Evolutionary conservation across 2,888 invertebrate genomes (phyloP).

Genomic region (Hyppa rectilinea): DNA sequence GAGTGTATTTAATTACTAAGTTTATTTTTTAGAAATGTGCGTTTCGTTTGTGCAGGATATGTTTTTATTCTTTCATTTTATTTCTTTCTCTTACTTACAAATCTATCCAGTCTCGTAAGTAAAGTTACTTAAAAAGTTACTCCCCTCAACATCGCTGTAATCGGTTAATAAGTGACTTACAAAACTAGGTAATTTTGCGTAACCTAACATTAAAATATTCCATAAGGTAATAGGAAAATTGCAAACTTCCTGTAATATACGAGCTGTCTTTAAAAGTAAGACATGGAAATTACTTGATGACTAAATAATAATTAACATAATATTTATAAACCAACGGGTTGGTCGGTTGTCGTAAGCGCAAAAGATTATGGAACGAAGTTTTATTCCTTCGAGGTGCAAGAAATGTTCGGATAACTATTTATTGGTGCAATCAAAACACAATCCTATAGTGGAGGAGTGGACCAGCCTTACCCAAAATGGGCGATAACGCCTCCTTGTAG

Average conservation of each 20-base stretch:
- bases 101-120: slow-evolving; percentile 1
- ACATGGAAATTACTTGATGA: slow-evolving; percentile 46
- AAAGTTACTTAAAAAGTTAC: slow-evolving; percentile 27
- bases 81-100: no score
- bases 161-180: slow-evolving; percentile 36
- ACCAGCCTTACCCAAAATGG: no score
- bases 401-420: background rate
- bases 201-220: slow-evolving; percentile 51
- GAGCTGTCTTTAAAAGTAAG: slow-evolving; percentile 32
- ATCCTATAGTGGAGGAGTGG: background rate
- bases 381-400: background rate
- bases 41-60: no score
- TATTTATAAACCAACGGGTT: slow-evolving; percentile 3
- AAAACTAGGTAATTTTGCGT: slow-evolving; percentile 44
- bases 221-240: slow-evolving; percentile 47
- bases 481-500: no score
- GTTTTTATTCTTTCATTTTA: no score
- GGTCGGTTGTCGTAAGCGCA: background rate
- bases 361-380: background rate
- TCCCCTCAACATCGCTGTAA: slow-evolving; percentile 16
- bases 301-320: slow-evolving; percentile 38
- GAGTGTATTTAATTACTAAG: no score
- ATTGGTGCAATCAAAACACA: background rate
- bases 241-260: slow-evolving; percentile 50
- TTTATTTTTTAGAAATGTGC: no score